Evolutionary conservation across 2,888 invertebrate species (phyloP).

Genomic region (Liopterus haemorrhoidalis): DNA sequence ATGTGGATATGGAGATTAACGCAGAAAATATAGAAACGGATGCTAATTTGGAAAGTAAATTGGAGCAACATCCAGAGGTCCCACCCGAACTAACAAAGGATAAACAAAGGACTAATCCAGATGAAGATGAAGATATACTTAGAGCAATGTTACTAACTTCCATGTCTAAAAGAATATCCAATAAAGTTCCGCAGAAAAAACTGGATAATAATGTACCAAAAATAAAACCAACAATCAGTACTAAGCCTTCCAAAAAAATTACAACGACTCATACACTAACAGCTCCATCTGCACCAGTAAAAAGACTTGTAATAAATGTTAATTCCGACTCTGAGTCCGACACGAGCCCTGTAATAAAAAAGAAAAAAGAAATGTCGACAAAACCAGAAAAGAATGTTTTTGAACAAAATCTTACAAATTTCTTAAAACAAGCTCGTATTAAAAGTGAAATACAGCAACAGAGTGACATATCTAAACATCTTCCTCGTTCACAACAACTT

Average conservation of each 20-base stretch:
- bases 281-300: slow-evolving; percentile 35
- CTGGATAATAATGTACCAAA: slow-evolving; percentile 8
- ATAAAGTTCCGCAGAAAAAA: slow-evolving; percentile 30
- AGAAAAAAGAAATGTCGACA: slow-evolving; percentile 15
- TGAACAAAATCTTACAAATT: slow-evolving; percentile 17
- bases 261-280: background rate
- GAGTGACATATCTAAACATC: slow-evolving; percentile 20
- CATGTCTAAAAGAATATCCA: slow-evolving; percentile 53
- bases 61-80: background rate
- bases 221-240: slow-evolving; percentile 17
- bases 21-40: slow-evolving; percentile 9
- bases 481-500: slow-evolving; percentile 42
- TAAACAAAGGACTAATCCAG: slow-evolving; percentile 45
- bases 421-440: slow-evolving; percentile 18
- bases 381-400: slow-evolving; percentile 24
- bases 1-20: background rate
- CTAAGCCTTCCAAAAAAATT: slow-evolving; percentile 20
- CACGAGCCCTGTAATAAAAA: slow-evolving; percentile 17
- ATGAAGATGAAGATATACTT: slow-evolving; percentile 58
- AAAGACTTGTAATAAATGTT: slow-evolving; percentile 43
- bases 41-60: background rate
- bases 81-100: background rate
- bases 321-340: slow-evolving; percentile 42
- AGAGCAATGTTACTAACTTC: slow-evolving; percentile 55
- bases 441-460: slow-evolving; percentile 15